Percentiles rank a stretch among this genome's conserved stretches.
phyloP scores from a whole-genome alignment of 2,113 vertebrate genomes.

The Numenius arquata region DNA sequence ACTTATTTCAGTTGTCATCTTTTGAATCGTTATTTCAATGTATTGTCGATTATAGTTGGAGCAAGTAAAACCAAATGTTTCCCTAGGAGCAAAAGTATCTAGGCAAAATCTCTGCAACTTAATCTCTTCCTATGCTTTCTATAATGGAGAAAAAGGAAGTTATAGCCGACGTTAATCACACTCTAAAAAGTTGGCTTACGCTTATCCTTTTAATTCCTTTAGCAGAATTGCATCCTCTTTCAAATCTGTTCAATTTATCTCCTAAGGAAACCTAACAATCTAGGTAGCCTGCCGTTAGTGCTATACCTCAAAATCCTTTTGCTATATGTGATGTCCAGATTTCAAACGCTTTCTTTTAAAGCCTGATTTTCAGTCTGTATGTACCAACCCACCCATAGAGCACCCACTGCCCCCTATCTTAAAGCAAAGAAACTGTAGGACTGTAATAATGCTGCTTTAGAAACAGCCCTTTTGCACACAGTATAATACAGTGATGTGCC shows the following conservation, averaged over 20 bases:
- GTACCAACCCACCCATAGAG: neutral
- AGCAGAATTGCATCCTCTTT: neutral
- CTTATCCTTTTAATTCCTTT: neutral
- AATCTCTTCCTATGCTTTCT: neutral
- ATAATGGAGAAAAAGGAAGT: neutral
- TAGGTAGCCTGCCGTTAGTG: neutral
- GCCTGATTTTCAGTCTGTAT: neutral
- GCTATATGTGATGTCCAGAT: neutral
- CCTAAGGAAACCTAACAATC: neutral
- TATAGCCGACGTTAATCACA: neutral
- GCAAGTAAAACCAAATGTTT: neutral
- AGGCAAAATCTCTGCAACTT: neutral
- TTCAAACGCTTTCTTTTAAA: neutral
- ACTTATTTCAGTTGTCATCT: neutral
- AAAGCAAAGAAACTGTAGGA: neutral
- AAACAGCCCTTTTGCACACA: neutral
- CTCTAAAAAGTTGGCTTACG: neutral
- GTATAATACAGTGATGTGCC: neutral
- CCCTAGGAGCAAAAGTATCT: neutral
- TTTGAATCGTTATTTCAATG: neutral
- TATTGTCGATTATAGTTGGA: neutral
- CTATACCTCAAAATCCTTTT: neutral
- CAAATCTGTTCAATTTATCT: neutral
- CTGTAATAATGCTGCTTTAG: neutral
- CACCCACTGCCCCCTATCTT: neutral